Percentiles rank a stretch among this genome's conserved stretches.
phyloP scores from a whole-genome alignment of 2,888 invertebrate species.

The Ephialtes manifestator region DNA sequence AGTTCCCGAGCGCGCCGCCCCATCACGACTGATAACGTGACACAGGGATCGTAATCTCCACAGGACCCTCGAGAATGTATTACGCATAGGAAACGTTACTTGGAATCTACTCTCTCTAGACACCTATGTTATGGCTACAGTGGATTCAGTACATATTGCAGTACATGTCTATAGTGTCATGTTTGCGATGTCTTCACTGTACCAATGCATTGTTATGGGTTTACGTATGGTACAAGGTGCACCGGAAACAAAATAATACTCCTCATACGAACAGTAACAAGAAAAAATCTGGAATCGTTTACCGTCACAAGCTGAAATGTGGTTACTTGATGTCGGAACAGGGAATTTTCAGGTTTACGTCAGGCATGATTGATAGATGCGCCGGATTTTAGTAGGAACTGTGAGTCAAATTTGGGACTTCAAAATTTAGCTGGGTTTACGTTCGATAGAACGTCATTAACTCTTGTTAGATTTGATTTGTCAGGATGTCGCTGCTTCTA shows the following conservation, averaged over 20 bases:
- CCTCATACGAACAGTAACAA: neutral
- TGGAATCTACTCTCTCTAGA: conserved; percentile 27
- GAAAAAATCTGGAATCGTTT: neutral
- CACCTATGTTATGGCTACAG: neutral
- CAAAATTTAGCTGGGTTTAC: too few species aligned
- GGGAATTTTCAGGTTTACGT: too few species aligned
- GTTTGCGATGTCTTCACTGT: conserved; percentile 1
- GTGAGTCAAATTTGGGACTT: too few species aligned
- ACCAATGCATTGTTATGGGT: neutral
- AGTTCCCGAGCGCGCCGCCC: conserved; percentile 52
- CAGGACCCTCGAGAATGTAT: conserved; percentile 54
- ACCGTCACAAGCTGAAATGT: too few species aligned
- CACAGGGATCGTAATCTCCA: conserved; percentile 70
- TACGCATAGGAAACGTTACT: conserved; percentile 38
- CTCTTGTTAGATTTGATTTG: too few species aligned
- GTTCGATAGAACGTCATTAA: too few species aligned
- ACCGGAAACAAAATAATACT: neutral
- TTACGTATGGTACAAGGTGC: neutral
- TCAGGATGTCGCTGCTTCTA: too few species aligned
- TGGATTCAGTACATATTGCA: neutral
- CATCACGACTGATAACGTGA: conserved; percentile 69
- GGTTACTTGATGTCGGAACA: too few species aligned
- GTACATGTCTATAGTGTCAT: neutral
- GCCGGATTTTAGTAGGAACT: too few species aligned
- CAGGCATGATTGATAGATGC: too few species aligned